Percentiles rank a stretch among this genome's conserved stretches.
Evolutionary conservation across 2,888 invertebrate species (phyloP).

Genomic region (Apamea epomidion): DNA sequence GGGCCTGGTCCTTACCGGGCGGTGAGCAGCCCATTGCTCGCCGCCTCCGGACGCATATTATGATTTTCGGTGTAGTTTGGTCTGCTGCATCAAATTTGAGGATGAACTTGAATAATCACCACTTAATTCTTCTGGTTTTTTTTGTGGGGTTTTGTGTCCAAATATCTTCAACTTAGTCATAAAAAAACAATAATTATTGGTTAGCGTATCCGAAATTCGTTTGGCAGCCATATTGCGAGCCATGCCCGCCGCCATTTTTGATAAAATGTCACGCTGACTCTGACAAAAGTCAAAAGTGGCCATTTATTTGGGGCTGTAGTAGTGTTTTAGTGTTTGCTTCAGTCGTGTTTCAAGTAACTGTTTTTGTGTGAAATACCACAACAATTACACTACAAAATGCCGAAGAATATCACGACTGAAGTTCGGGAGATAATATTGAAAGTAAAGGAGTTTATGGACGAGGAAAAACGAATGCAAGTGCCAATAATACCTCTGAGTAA

Average conservation of each 20-base stretch:
- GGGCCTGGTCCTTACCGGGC: no score
- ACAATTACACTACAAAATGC: constrained; percentile 76
- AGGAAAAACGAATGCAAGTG: constrained; percentile 88
- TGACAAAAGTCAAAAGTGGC: constrained; percentile 51
- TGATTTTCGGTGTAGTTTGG: neutral
- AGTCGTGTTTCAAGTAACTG: constrained; percentile 24
- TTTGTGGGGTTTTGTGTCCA: neutral
- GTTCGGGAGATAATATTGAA: constrained; percentile 88
- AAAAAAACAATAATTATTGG: no score
- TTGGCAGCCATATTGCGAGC: constrained; percentile 5
- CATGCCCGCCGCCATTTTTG: constrained; percentile 43
- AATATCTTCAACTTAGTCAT: neutral
- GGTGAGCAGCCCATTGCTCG: no score
- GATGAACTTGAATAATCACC: no score
- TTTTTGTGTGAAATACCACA: constrained; percentile 57
- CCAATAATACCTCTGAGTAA: constrained; percentile 88
- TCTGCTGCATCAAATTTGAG: neutral
- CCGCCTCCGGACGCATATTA: neutral
- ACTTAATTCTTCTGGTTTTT: neutral
- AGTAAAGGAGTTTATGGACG: constrained; percentile 89
- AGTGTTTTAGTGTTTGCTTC: neutral
- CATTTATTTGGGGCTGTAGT: constrained; percentile 44
- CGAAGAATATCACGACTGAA: constrained; percentile 87
- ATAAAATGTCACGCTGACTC: constrained; percentile 54
- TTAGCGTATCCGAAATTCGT: constrained; percentile 16